A percentile compares a stretch with the other conserved stretches of the same genome.
Evolutionary conservation across 2,888 invertebrate species (phyloP).

Genomic region (Agrotis segetum): DNA sequence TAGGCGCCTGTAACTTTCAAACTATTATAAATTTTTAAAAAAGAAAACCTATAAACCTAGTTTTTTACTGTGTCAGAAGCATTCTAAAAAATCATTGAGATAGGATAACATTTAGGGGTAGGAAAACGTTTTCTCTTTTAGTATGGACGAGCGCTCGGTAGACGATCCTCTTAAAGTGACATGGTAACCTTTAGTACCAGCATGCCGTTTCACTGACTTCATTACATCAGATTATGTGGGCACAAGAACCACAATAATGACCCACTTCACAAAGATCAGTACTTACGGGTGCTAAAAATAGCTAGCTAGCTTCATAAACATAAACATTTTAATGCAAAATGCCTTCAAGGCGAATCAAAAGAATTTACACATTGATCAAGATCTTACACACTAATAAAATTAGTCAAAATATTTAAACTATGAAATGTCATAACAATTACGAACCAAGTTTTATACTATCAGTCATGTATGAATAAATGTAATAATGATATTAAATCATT

Average conservation of each 20-base stretch:
- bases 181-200: slow-evolving; percentile 1
- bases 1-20: no score
- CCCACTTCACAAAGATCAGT: slow-evolving; percentile 34
- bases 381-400: slow-evolving; percentile 27
- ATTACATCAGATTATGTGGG: slow-evolving; percentile 57
- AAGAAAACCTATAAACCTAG: no score
- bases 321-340: slow-evolving; percentile 32
- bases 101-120: no score
- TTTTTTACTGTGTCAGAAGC: no score
- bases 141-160: no score
- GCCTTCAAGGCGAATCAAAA: slow-evolving; percentile 16
- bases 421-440: slow-evolving; percentile 37
- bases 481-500: slow-evolving; percentile 23
- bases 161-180: not conserved
- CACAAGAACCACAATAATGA: slow-evolving; percentile 56
- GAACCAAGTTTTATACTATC: slow-evolving; percentile 11
- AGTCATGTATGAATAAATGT: slow-evolving; percentile 25
- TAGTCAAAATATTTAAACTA: slow-evolving; percentile 12
- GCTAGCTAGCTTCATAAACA: no score
- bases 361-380: slow-evolving; percentile 22
- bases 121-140: no score
- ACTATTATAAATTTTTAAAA: no score
- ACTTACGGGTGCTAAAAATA: slow-evolving; percentile 33
- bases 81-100: no score
- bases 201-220: slow-evolving; percentile 39